These are phyloP conservation scores for Myopa tessellatipennis DNA, from an alignment of 2,888 invertebrate species.

Conservation along the genomic window DNA sequence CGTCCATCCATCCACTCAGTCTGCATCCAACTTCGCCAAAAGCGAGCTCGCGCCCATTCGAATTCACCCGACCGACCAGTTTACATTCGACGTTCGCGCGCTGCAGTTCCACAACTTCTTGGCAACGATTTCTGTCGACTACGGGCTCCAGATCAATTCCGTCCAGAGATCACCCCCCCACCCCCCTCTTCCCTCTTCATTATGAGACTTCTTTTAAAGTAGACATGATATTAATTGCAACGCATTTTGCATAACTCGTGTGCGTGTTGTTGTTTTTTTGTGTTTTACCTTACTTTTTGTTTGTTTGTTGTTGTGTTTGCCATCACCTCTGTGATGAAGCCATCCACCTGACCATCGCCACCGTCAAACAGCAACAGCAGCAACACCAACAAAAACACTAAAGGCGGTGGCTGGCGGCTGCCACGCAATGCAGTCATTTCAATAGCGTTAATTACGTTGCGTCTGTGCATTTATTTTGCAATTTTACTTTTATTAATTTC, in stretches of 20 bases:
- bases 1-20: neutral
- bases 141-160: neutral
- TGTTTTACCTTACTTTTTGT: neutral
- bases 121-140: neutral
- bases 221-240: constrained; percentile 26
- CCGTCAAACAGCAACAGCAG: neutral
- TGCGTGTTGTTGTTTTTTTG: neutral
- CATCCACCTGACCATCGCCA: neutral
- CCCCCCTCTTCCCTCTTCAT: neutral
- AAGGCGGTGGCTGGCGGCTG: neutral
- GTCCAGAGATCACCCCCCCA: neutral
- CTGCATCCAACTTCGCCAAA: neutral
- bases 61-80: constrained; percentile 30
- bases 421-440: constrained; percentile 9
- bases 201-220: neutral
- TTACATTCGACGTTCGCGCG: constrained; percentile 32
- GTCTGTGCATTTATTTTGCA: neutral
- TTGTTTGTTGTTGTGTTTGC: neutral
- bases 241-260: constrained; percentile 23
- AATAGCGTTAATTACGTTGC: neutral
- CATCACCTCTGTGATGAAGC: neutral
- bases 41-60: constrained; percentile 2
- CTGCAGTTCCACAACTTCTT: constrained; percentile 12
- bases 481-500: constrained; percentile 22
- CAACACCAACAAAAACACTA: neutral